Conservation (phyloP, 2,797 vertebrate genomes). For the Myotis vivesi region DNA sequence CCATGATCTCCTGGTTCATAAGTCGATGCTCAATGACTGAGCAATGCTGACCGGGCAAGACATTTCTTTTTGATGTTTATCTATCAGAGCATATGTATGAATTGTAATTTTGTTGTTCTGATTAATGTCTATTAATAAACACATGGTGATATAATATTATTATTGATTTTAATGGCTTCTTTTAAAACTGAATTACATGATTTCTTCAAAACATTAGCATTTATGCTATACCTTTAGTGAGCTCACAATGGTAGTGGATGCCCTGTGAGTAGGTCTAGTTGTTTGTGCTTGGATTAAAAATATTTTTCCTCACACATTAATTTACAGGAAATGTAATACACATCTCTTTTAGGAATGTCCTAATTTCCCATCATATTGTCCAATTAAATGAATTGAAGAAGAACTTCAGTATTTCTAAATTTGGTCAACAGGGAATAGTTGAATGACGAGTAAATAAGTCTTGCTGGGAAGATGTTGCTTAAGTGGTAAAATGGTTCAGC, state of each 20-base stretch:
- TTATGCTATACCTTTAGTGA: neutral
- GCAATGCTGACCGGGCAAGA: neutral
- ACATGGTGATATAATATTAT: neutral
- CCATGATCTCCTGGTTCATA: neutral
- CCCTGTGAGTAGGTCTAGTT: neutral
- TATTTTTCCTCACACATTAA: neutral
- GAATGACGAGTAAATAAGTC: constrained; percentile 76
- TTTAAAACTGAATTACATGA: neutral
- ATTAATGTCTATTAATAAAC: neutral
- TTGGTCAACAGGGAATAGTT: constrained; percentile 55
- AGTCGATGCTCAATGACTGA: neutral
- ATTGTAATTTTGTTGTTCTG: neutral
- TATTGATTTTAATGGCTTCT: neutral
- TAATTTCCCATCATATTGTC: constrained; percentile 70
- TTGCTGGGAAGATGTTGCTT: constrained; percentile 83
- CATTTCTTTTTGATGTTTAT: constrained; percentile 1
- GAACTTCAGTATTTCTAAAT: constrained; percentile 59
- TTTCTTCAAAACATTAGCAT: neutral
- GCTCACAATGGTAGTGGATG: neutral
- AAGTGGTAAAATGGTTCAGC: constrained; percentile 74
- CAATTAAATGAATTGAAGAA: constrained; percentile 51
- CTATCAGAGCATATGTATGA: neutral
- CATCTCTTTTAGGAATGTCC: constrained; percentile 63
- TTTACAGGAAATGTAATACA: constrained; percentile 8
- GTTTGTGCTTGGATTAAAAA: neutral